phyloP scores from a whole-genome alignment of 2,888 invertebrate genomes.

The Rosalia funebris region DNA sequence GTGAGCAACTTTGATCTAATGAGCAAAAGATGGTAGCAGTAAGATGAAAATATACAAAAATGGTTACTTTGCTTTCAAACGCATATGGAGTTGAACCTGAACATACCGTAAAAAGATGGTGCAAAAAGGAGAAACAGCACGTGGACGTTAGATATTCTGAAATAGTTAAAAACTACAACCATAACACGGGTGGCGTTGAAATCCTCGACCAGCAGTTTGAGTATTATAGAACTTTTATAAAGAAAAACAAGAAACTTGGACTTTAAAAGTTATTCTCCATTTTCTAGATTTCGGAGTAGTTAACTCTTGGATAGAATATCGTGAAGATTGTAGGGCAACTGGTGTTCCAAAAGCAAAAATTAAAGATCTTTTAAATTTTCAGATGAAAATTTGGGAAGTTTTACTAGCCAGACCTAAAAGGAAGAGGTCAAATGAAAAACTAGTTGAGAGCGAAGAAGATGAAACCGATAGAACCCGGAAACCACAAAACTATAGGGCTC shows the following conservation, averaged over 20 bases:
- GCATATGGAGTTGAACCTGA: no score
- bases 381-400: constrained; percentile 10
- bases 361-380: constrained; percentile 21
- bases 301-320: constrained; percentile 14
- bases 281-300: constrained; percentile 14
- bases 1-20: no score
- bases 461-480: no score
- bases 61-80: no score
- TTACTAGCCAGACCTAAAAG: constrained; percentile 3
- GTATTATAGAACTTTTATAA: not conserved
- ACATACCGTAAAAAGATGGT: no score
- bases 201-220: not conserved
- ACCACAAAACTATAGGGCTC: no score
- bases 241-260: not conserved
- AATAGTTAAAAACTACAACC: constrained; percentile 1
- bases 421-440: constrained; percentile 18
- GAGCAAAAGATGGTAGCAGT: no score
- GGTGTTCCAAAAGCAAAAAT: constrained; percentile 14
- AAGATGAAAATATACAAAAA: no score
- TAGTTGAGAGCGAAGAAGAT: no score
- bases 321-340: constrained; percentile 16
- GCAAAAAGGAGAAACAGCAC: no score
- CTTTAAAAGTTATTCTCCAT: not conserved
- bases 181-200: constrained; percentile 1
- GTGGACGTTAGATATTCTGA: constrained; percentile 2